Evolutionary conservation across 2,113 vertebrate species (phyloP).

Genomic region (Aspidoscelis tigris): DNA sequence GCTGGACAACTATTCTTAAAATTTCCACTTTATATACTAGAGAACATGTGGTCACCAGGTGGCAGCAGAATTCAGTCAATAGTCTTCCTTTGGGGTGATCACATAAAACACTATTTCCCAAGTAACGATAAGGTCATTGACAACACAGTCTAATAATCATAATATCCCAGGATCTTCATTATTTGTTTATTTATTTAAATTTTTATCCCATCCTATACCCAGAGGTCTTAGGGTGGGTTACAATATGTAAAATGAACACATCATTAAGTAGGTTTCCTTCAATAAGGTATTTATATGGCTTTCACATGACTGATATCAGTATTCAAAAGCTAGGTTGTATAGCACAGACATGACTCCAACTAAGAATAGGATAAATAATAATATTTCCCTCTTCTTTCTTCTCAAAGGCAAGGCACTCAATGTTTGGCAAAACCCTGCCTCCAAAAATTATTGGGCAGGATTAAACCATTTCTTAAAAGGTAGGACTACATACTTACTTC

Average conservation of each 20-base stretch:
- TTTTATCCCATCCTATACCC: too few relatives aligned
- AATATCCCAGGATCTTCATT: neutral
- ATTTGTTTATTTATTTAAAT: neutral
- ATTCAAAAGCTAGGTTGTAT: neutral
- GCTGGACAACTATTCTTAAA: neutral
- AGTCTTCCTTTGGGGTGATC: neutral
- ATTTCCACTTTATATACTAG: neutral
- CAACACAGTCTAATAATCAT: neutral
- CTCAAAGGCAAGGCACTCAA: neutral
- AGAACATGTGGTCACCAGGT: neutral
- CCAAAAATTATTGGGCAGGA: too few relatives aligned
- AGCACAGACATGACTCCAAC: neutral
- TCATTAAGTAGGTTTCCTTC: neutral
- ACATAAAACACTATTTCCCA: neutral
- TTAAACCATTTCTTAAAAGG: too few relatives aligned
- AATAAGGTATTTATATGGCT: neutral
- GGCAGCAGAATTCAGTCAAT: constrained; percentile 4
- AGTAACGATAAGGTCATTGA: neutral
- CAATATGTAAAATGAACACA: too few relatives aligned
- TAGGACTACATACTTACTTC: too few relatives aligned
- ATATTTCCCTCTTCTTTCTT: neutral
- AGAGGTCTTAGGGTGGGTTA: too few relatives aligned
- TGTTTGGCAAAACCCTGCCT: neutral
- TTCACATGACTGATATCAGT: neutral
- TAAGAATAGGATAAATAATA: neutral